These are phyloP conservation scores for Apteryx owenii DNA, from an alignment of 2,113 vertebrate species.

Conservation along the genomic window DNA sequence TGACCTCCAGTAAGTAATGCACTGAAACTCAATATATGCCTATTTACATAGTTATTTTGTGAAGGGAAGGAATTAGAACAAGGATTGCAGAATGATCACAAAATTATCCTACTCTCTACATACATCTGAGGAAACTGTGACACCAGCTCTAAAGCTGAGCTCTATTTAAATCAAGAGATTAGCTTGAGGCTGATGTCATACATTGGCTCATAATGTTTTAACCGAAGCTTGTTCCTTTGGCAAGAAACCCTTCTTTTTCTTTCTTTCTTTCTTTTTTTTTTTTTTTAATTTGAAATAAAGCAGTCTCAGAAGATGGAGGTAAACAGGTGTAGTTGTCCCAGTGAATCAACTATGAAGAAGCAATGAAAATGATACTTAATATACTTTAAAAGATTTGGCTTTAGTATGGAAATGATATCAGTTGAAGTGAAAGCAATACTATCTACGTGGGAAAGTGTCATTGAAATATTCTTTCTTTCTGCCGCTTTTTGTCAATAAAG, in stretches of 20 bases:
- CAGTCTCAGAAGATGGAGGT: constrained; percentile 11
- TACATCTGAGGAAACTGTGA: background rate
- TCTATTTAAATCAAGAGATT: background rate
- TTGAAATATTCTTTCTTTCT: constrained; percentile 42
- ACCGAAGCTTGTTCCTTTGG: background rate
- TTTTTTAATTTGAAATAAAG: background rate
- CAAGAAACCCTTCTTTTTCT: background rate
- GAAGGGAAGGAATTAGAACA: background rate
- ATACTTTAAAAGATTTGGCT: constrained; percentile 18
- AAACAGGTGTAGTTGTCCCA: constrained; percentile 42
- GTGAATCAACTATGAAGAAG: background rate
- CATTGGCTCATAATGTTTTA: background rate
- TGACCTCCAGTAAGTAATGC: background rate
- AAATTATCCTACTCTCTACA: background rate
- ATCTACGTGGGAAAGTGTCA: constrained; percentile 9
- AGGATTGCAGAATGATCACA: background rate
- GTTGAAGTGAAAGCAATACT: constrained; percentile 44
- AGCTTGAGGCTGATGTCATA: background rate
- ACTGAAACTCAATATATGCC: background rate
- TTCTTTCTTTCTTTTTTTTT: background rate
- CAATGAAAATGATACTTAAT: constrained; percentile 27
- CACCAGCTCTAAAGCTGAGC: background rate
- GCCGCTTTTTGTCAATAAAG: constrained; percentile 57
- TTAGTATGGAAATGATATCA: constrained; percentile 25
- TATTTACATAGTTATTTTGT: background rate